Evolutionary conservation across 2,888 invertebrate genomes (phyloP), one percentile per base, ranked within the genome.

Genomic region (Phragmatobia fuliginosa): DNA sequence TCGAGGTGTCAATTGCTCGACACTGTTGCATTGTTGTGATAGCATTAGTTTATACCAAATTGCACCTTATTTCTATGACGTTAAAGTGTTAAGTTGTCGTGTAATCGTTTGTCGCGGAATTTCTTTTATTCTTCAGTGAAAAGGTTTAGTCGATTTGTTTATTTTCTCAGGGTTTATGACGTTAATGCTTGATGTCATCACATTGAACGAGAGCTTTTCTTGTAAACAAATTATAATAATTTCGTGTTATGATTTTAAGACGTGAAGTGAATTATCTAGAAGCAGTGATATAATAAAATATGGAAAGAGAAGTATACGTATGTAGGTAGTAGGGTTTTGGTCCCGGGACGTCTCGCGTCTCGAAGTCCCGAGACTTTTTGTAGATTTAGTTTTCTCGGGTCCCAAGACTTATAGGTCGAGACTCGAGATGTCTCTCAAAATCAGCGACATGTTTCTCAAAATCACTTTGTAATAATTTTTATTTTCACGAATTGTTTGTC

Each of bases 1-100:
- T 84, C 75, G 82, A 87, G 83, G 87, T 89, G 89, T 89, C 90
- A 88, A 89, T 87, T 85, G 86, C 84, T 87, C 80, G 83, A 84
- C 88, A 85, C 85, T 83, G 81, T 84, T 87, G 81, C 82, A 72
- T 28, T 75, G 77, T 78, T 80, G 72, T 73, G 76, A 78, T 78
- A 75, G 66, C 49, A 68, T 72, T 79, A 32, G 73, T 68, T 73
- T 21, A 70, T 67, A 60, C 71, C 61, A 83, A 81, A 73, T 70
- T 80, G 38, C 67, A 73, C 78, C 71, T 74, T 87, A 78, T 38
- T n/a, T 0, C 3, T 0, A 52, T 33, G 38, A 2, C 16, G 52
- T 81, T 84, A 76, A 68, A 62, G 60, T 70, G 64, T 28, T 70
- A 58, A 32, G 58, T 58, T 52, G 67, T 72, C 64, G 7, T 45